Conservation (phyloP, 1,140 invertebrate species). For the Luehdorfia chinensis region DNA sequence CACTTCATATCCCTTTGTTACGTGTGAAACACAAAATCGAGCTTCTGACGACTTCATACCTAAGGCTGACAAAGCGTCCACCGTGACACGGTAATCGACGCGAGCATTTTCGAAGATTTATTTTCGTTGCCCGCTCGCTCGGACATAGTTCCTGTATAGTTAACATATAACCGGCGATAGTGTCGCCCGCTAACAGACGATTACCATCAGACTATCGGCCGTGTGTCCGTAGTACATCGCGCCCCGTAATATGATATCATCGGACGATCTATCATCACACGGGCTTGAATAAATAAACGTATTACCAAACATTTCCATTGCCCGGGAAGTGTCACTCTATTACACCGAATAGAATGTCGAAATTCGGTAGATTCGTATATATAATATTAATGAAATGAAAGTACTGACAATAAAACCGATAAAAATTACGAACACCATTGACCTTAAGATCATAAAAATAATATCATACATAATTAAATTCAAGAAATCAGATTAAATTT, state of each 20-base stretch:
- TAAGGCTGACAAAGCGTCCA: constrained; percentile 24
- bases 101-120: constrained; percentile 35
- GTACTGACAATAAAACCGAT: too few species aligned
- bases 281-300: constrained; percentile 14
- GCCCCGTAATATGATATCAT: constrained; percentile 34
- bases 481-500: too few species aligned
- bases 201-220: constrained; percentile 31
- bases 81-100: constrained; percentile 16
- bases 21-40: constrained; percentile 1
- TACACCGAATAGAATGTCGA: too few species aligned
- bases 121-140: constrained; percentile 18
- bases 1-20: not conserved
- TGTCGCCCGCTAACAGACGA: constrained; percentile 35
- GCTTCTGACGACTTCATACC: constrained; percentile 37
- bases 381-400: not conserved
- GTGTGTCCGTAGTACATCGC: constrained; percentile 17
- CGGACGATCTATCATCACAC: constrained; percentile 31
- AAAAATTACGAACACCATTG: too few species aligned
- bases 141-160: constrained; percentile 22
- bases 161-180: constrained; percentile 48
- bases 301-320: constrained; percentile 6
- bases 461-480: too few species aligned
- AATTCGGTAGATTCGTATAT: too few species aligned
- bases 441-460: too few species aligned
- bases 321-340: not conserved